Percentiles rank a stretch among this genome's conserved stretches.
Evolutionary conservation across 2,797 vertebrate species (phyloP).

Genomic region (Lepus townsendii): DNA sequence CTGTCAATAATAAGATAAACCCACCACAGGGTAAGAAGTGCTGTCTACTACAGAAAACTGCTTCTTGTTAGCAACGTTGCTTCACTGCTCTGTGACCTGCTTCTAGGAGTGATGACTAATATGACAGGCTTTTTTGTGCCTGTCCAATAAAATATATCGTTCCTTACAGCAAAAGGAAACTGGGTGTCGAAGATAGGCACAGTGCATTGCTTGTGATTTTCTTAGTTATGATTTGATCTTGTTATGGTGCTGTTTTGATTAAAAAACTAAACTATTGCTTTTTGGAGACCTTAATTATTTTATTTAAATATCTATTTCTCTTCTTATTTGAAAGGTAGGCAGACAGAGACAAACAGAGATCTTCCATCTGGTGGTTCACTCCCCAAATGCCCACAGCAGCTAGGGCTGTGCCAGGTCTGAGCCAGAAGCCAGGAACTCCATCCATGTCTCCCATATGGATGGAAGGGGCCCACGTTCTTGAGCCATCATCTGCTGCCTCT

Average conservation of each 20-base stretch:
- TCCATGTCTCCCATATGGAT: too few relatives aligned
- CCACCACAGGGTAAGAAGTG: conserved; percentile 59
- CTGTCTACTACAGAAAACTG: conserved; percentile 50
- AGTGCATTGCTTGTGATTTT: conserved; percentile 67
- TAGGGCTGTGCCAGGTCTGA: too few relatives aligned
- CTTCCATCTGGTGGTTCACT: too few relatives aligned
- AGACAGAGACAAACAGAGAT: too few relatives aligned
- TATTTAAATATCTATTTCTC: too few relatives aligned
- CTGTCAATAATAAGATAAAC: conserved; percentile 71
- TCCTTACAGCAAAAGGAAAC: conserved; percentile 55
- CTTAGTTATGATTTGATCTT: conserved; percentile 58
- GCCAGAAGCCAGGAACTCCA: too few relatives aligned
- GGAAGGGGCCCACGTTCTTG: too few relatives aligned
- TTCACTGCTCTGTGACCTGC: conserved; percentile 64
- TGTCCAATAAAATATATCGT: conserved; percentile 63
- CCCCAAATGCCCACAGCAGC: too few relatives aligned
- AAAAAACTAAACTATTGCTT: conserved; percentile 28
- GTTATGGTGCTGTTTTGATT: conserved; percentile 56
- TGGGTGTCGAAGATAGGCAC: conserved; percentile 60
- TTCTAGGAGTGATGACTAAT: conserved; percentile 69
- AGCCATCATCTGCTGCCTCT: too few relatives aligned
- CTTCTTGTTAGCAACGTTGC: conserved; percentile 66
- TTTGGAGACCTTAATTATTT: background rate
- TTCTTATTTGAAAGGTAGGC: too few relatives aligned
- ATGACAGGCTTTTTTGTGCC: conserved; percentile 58